Evolutionary conservation across 2,113 vertebrate genomes (phyloP).

Genomic region (Pavo muticus): DNA sequence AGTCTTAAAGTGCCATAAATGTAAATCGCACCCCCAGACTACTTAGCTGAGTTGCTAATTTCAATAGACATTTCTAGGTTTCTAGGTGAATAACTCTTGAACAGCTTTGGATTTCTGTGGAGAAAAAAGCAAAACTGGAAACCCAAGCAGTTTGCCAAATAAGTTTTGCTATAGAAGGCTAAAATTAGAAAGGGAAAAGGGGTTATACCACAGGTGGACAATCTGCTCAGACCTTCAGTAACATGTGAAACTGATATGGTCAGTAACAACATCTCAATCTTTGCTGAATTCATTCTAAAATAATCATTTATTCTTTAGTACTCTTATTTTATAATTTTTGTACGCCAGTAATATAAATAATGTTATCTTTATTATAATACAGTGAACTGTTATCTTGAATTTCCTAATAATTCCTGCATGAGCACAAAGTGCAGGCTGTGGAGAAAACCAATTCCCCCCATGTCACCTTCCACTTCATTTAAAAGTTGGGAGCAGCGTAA

Average conservation of each 20-base stretch:
- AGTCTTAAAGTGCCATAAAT: conserved; percentile 42
- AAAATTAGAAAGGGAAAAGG: not conserved
- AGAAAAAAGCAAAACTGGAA: not conserved
- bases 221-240: not conserved
- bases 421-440: not conserved
- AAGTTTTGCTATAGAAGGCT: not conserved
- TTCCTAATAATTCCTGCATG: not conserved
- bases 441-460: not conserved
- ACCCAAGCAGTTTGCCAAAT: not conserved
- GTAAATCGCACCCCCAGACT: conserved; percentile 28
- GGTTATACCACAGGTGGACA: not conserved
- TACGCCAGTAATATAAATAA: not conserved
- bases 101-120: conserved; percentile 9
- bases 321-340: not conserved
- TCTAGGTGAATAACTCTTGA: conserved; percentile 47
- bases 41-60: conserved; percentile 47
- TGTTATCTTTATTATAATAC: not conserved
- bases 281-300: not conserved
- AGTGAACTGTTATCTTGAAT: not conserved
- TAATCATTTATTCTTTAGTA: not conserved
- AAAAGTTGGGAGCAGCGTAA: not conserved
- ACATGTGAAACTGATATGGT: not conserved
- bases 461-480: not conserved
- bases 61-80: conserved; percentile 63
- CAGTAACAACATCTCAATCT: not conserved